Base-by-base conservation (phyloP, 2,113 vertebrate species). In the Nibea coibor region DNA sequence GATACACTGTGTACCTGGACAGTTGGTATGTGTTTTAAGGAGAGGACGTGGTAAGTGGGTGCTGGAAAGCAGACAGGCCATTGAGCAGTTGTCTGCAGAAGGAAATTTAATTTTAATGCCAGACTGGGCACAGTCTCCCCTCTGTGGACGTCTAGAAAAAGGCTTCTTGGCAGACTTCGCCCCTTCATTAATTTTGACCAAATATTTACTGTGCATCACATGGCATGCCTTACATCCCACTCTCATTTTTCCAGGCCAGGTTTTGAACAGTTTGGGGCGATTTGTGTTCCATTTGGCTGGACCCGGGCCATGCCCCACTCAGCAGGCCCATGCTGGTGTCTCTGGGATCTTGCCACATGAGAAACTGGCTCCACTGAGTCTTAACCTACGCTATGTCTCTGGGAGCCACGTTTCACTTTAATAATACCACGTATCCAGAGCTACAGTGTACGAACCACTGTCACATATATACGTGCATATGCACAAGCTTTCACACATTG, bases 181-280 rank as follows among this genome's bases (percentile, higher is more conserved):
- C 87, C 88, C 87, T 87, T 91, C 92, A 93, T 94, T 94, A 92
- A 93, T 94, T 93, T 84, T 93, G 86, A 92, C 92, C 89, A 92
- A 90, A 93, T 94, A 94, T 94, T 94, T 93, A 91, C 87, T 72
- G 91, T 87, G 88, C 91, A 90, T 92, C 88, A 83, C 89, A 88
- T 89, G 92, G 90, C 87, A 86, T 78, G 87, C 81, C 71, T 86
- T 91, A 83, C 69, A 84, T 84, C 87, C 90, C 81, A 47, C 82
- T 88, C 77, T 78, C 61, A 48, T 88, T 90, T 94, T 94, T 92
- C 89, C 90, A 90, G 70, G 72, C 88, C 87, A 88, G 85, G 68
- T 89, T 90, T 84, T 64, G 75, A 85, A 84, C 82, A 72, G 79
- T 89, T 92, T 89, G 75, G 81, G 84, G 82, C 74, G 61, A 87